phyloP scores from a whole-genome alignment of 23 tunicate genomes.

The Phallusia fumigata region DNA sequence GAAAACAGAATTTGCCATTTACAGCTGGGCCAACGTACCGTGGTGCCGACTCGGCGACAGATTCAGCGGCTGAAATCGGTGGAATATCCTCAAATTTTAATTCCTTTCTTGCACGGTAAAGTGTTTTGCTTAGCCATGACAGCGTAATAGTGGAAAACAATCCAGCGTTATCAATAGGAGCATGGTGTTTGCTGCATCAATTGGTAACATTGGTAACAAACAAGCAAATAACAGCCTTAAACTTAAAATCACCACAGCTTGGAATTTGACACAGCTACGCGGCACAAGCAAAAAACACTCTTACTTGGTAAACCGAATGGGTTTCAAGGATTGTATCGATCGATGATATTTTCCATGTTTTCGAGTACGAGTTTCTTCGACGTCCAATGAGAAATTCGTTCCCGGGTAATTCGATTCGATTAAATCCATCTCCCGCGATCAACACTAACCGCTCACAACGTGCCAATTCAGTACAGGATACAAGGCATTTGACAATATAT shows the following conservation, averaged over 20 bases:
- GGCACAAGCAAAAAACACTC: background rate
- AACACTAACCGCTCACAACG: too few relatives aligned
- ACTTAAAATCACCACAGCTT: too few relatives aligned
- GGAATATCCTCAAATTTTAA: slow-evolving; percentile 3
- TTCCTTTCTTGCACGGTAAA: slow-evolving; percentile 13
- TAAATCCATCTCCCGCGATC: too few relatives aligned
- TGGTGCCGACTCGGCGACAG: background rate
- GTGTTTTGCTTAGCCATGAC: slow-evolving; percentile 9
- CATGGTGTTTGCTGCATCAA: background rate
- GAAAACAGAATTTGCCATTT: too few relatives aligned
- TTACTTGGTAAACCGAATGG: slow-evolving; percentile 52
- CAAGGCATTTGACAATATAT: too few relatives aligned
- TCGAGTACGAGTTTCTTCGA: too few relatives aligned
- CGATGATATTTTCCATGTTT: slow-evolving; percentile 65
- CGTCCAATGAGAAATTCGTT: too few relatives aligned
- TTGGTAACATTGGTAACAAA: too few relatives aligned
- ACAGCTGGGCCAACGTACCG: background rate
- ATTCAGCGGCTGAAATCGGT: background rate
- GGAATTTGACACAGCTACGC: too few relatives aligned
- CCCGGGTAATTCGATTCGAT: too few relatives aligned
- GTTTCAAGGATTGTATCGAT: slow-evolving; percentile 69
- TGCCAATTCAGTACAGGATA: too few relatives aligned
- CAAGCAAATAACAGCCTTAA: too few relatives aligned
- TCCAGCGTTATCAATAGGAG: slow-evolving; percentile 2
- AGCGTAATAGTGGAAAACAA: background rate